Evolutionary conservation across 2,888 invertebrate genomes (phyloP), one percentile per base, ranked within the genome.

Genomic region (Junonia oenone): DNA sequence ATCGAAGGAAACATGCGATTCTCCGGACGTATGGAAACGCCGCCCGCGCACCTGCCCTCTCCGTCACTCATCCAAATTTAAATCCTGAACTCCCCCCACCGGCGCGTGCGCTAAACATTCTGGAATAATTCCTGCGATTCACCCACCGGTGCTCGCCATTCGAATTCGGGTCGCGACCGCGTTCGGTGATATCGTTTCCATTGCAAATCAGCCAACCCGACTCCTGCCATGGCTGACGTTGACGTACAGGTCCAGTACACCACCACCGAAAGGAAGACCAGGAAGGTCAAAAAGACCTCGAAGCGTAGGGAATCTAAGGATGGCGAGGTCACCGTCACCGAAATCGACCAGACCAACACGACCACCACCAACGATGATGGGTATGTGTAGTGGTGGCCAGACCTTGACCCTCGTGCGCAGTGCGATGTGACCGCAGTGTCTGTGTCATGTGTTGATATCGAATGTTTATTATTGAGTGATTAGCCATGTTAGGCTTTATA

Each of bases 181-280:
- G 89, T 84, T 84, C 81, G 76, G 87, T 83, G 84, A 84, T 86
- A 88, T 82, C 73, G 81, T 65, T 68, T 67, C 64, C 64, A 72
- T 65, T 68, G 71, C 68, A 67, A 68, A 71, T 69, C 73, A 72
- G 72, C 69, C 69, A 72, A 71, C 69, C 69, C 69, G 65, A 68
- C 58, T 65, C 66, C 71, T 73, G 71, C 78, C 90, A 97, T 97
- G 97, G 97, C 96, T 84, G 97, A 97, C 93, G 96, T 97, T 76
- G 97, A 97, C 89, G 93, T 95, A 68, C 95, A 95, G 92, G 95
- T 95, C 92, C 94, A 95, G 87, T 94, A 93, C 83, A 94, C 95
- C 80, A 94, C 95, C 80, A 95, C 96, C 76, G 95, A 96, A 90
- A 94, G 96, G 82, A 96, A 96, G 87, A 97, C 97, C 92, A 95